Evolutionary conservation across 2,888 invertebrate species (phyloP), one percentile per base, ranked within the genome.

Genomic region (Synergus laeviventris): DNA sequence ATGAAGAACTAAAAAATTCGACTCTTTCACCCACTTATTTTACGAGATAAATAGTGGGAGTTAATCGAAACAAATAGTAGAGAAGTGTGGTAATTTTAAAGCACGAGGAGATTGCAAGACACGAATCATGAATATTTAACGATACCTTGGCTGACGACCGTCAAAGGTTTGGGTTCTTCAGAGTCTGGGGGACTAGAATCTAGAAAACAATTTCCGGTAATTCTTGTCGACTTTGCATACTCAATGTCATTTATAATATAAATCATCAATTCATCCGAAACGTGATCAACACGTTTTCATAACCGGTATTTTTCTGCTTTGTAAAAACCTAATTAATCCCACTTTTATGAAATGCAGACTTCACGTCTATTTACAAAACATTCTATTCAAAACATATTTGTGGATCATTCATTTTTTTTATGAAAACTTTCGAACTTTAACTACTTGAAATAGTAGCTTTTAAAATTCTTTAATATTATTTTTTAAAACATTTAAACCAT

Each of bases 81-180:
- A 70, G 70, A 70, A 70, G 56, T 31, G 70, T 70, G 70, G 49
- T 49, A 70, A 70, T 70, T 70, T 70, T 70, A n/a, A 70, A 70
- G 45, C 45, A 49, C 70, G 45, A 49, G 49, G 70, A 70, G 45
- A 31, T 49, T 49, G n/a, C 70, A 31, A 49, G 31, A n/a, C 49
- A 36, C 49, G 70, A 24, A 70, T 45, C 49, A 70, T 70, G 70
- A 70, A 70, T 70, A 70, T 70, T 70, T 49, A 70, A 70, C 45
- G 24, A 70, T 31, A 45, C 16, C 45, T 70, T 70, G 31, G 24
- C 31, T 49, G 45, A 70, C 4, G 70, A 49, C 45, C 45, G 49
- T 70, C 31, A 70, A 70, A 42, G 66, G 39, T 70, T 49, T 49
- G 56, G 56, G 56, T 21, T 56, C 56, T 21, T 56, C 12, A 56